Base-by-base conservation (phyloP, 2,888 invertebrate species). In the Plemyria rubiginata region DNA sequence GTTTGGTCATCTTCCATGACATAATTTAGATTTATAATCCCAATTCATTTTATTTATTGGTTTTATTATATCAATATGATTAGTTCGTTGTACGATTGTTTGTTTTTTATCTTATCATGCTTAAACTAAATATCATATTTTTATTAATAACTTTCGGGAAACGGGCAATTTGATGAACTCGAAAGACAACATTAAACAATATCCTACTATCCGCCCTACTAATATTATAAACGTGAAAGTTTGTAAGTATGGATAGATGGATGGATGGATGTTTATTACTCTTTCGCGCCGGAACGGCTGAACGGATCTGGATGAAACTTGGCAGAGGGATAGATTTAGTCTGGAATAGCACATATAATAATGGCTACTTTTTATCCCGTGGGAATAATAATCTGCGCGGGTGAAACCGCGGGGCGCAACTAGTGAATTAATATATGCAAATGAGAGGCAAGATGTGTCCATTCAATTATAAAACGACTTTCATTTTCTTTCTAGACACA, bases 401-500 rank as follows among this genome's bases (percentile, higher is more conserved):
- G n/a, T n/a, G n/a, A n/a, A n/a, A n/a, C n/a, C n/a, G n/a, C n/a
- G n/a, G n/a, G n/a, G n/a, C n/a, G n/a, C n/a, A n/a, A n/a, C n/a
- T n/a, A n/a, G n/a, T n/a, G n/a, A 60, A 64, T 56, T 60, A 53
- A 56, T 64, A 51, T 70, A 79, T 77, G 78, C 75, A 77, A 81
- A 82, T 78, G 61, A 66, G 61, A 72, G 62, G 74, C 76, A 78
- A 78, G 76, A 76, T 79, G 71, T 73, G 70, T 67, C 72, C 71
- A 74, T 75, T 74, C 73, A 79, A 79, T 80, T 76, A 77, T 80
- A 80, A 82, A 80, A 79, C 80, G 76, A 84, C 84, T 85, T 86
- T 86, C 86, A 72, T 85, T 88, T 87, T 88, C 86, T 84, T 86
- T 76, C 81, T 76, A 73, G n/a, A 71, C 76, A 75, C 32, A 51